A percentile compares a stretch with the other conserved stretches of the same genome.
Evolutionary conservation across 2,797 vertebrate genomes (phyloP).

Genomic region (Rallus crepitans): DNA sequence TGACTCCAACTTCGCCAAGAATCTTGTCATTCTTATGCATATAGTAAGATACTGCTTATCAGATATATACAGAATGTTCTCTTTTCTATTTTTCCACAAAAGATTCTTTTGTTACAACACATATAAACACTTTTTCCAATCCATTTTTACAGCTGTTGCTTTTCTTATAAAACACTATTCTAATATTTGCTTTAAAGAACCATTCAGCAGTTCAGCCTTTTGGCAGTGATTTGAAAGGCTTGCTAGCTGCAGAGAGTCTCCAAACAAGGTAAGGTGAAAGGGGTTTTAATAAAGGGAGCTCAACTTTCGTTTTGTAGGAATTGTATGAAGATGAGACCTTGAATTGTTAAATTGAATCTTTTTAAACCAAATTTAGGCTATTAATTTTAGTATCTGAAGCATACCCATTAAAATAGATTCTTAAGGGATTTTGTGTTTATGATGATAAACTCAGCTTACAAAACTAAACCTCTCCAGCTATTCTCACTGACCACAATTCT

Average conservation of each 20-base stretch:
- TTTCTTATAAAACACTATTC: not conserved
- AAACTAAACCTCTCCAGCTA: not conserved
- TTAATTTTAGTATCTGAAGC: not conserved
- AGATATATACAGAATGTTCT: not conserved
- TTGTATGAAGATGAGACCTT: not conserved
- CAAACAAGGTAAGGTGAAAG: not conserved
- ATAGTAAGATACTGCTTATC: not conserved
- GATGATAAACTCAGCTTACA: not conserved
- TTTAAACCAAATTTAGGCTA: not conserved
- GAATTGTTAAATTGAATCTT: not conserved
- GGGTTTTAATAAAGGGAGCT: not conserved
- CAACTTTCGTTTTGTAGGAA: not conserved
- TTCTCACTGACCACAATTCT: not conserved
- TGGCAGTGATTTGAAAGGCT: not conserved
- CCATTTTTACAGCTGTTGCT: not conserved
- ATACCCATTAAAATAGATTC: not conserved
- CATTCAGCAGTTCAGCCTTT: not conserved
- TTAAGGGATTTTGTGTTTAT: not conserved
- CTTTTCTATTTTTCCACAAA: not conserved
- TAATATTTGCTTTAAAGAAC: conserved; percentile 13
- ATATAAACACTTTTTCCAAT: not conserved
- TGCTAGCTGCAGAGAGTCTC: not conserved
- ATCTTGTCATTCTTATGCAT: not conserved
- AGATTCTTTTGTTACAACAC: not conserved
- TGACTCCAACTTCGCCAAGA: not conserved